These are phyloP conservation scores for Drusus annulatus DNA, from an alignment of 1,140 invertebrate genomes.

Conservation along the genomic window DNA sequence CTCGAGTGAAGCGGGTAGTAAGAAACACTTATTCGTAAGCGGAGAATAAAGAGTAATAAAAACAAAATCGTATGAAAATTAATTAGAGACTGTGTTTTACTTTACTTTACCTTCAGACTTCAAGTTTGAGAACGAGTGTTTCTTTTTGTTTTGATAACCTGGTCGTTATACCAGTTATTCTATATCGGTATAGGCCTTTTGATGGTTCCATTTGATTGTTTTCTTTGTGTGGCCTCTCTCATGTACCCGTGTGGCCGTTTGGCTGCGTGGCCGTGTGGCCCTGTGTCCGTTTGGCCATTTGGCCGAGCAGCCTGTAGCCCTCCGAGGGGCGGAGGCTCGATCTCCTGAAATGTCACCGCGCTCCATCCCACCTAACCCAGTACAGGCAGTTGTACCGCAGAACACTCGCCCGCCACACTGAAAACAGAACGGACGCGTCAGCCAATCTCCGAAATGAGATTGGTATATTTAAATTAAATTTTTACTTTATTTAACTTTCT, in stretches of 20 bases:
- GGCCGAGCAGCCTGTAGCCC: too few species aligned
- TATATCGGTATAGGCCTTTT: background rate
- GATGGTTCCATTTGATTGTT: background rate
- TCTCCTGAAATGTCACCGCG: constrained; percentile 33
- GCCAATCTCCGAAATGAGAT: constrained; percentile 4
- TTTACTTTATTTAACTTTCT: too few species aligned
- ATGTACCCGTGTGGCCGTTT: too few species aligned
- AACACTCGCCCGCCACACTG: background rate
- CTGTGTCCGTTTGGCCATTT: too few species aligned
- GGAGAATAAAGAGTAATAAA: too few species aligned
- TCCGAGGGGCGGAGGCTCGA: constrained; percentile 7
- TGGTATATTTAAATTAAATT: too few species aligned
- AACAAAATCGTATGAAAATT: too few species aligned
- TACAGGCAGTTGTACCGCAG: background rate
- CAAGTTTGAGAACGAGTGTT: background rate
- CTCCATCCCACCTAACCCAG: background rate
- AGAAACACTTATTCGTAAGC: too few species aligned
- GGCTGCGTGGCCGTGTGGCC: background rate
- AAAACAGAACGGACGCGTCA: constrained; percentile 30
- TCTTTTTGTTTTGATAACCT: constrained; percentile 5
- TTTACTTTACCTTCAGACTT: too few species aligned
- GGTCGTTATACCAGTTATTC: constrained; percentile 27
- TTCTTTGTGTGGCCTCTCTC: background rate
- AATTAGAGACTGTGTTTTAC: too few species aligned
- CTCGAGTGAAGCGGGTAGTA: too few species aligned